Conservation (phyloP, 2,888 invertebrate species). For the Eudemis profundana region DNA sequence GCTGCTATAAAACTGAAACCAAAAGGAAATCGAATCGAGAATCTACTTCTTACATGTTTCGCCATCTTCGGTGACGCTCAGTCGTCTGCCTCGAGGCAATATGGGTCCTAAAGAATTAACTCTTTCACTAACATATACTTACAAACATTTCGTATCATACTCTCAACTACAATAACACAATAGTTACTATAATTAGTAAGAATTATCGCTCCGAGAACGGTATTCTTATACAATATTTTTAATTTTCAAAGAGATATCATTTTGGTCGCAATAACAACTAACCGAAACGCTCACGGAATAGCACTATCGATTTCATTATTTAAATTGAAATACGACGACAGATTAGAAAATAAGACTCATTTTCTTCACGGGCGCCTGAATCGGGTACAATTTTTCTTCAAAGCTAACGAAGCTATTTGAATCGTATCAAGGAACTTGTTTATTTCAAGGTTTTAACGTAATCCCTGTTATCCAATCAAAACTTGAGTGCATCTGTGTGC, state of each 20-base stretch:
- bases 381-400: conserved; percentile 29
- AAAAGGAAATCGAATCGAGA: conserved; percentile 46
- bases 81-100: conserved; percentile 84
- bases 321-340: conserved; percentile 5
- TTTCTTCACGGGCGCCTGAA: conserved; percentile 14
- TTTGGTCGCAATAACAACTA: neutral
- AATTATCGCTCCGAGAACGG: too few relatives aligned
- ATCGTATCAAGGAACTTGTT: conserved; percentile 33
- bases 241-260: neutral
- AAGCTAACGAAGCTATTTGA: conserved; percentile 52
- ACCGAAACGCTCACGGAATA: neutral
- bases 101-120: conserved; percentile 73
- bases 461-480: too few relatives aligned
- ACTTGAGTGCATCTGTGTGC: too few relatives aligned
- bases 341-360: neutral
- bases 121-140: conserved; percentile 30
- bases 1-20: conserved; percentile 43
- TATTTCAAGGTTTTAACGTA: conserved; percentile 22
- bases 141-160: too few relatives aligned
- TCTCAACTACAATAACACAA: too few relatives aligned
- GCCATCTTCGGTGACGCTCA: conserved; percentile 90
- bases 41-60: conserved; percentile 88
- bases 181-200: too few relatives aligned
- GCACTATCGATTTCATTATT: neutral
- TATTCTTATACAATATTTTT: too few relatives aligned